These are phyloP conservation scores for Pogonomyrmex californicus DNA, from an alignment of 1,140 invertebrate genomes.

Conservation along the genomic window DNA sequence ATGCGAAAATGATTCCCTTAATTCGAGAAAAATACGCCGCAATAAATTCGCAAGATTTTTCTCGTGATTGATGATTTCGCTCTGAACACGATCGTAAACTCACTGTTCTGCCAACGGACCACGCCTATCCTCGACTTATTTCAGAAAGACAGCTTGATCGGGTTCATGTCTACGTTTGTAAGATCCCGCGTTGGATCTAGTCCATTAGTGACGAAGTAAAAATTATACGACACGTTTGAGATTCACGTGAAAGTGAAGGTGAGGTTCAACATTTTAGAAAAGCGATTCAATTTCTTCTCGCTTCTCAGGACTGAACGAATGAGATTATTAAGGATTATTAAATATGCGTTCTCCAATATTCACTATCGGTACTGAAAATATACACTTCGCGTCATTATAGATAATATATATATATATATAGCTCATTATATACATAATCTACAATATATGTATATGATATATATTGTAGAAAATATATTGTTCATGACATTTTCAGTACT, in stretches of 20 bases:
- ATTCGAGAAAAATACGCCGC: not conserved
- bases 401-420: no score
- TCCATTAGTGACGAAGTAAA: not conserved
- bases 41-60: slow-evolving; percentile 20
- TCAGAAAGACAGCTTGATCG: not conserved
- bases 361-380: no score
- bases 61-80: not conserved
- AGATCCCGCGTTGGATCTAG: not conserved
- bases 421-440: no score
- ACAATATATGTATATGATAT: no score
- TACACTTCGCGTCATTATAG: no score
- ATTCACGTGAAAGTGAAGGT: not conserved
- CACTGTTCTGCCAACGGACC: no score
- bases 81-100: not conserved
- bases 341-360: no score
- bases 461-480: no score
- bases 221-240: not conserved
- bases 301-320: not conserved
- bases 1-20: not conserved
- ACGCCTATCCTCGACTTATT: not conserved
- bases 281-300: not conserved
- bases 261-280: not conserved
- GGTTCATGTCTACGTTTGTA: not conserved
- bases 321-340: no score
- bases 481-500: no score